A percentile compares a stretch with the other conserved stretches of the same genome.
Conservation (phyloP, 2,797 vertebrate genomes). For the Catostomus latipinnis region DNA sequence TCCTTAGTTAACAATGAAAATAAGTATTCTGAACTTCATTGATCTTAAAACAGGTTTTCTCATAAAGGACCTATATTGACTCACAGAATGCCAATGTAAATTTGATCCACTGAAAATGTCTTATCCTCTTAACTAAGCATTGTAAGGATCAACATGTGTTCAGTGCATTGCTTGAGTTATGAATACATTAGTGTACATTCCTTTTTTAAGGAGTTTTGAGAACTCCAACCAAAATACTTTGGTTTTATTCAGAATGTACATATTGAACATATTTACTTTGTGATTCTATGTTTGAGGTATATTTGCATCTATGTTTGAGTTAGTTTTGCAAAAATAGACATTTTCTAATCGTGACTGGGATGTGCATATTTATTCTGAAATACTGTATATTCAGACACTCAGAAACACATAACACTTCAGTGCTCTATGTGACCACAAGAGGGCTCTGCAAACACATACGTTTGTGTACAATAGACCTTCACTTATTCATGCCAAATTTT, state of each 20-base stretch:
- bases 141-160: constrained; percentile 4
- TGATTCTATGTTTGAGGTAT: constrained; percentile 20
- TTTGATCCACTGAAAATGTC: background rate
- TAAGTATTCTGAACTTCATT: background rate
- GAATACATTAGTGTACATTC: constrained; percentile 35
- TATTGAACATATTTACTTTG: constrained; percentile 43
- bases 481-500: background rate
- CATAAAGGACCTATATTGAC: no score
- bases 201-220: constrained; percentile 50
- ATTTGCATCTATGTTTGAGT: background rate
- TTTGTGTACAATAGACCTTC: background rate
- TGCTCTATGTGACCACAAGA: constrained; percentile 24
- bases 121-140: background rate
- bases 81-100: no score
- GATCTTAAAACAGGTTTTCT: background rate
- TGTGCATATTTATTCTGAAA: background rate
- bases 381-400: no score
- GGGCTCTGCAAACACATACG: constrained; percentile 14
- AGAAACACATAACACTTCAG: background rate
- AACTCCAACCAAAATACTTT: constrained; percentile 50
- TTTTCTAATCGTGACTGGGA: constrained; percentile 30
- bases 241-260: constrained; percentile 51
- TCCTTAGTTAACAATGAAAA: background rate
- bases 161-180: constrained; percentile 9
- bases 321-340: constrained; percentile 26